These are phyloP conservation scores for Dendronephthya gigantea DNA, from an alignment of 64 coral and sea anemone species.

Conservation along the genomic window DNA sequence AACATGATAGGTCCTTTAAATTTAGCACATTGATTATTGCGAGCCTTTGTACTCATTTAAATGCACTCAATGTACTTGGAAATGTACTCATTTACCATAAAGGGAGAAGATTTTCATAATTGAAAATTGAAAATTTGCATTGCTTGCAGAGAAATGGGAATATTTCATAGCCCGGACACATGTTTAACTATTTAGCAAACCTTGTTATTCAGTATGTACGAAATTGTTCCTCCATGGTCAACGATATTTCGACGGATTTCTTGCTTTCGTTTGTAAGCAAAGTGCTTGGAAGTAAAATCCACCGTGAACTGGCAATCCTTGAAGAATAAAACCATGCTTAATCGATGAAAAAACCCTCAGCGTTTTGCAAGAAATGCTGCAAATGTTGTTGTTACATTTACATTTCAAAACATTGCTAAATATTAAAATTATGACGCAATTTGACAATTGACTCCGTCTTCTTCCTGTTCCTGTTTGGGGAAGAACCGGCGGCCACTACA, in stretches of 20 bases:
- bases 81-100: too few relatives aligned
- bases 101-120: too few relatives aligned
- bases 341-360: not conserved
- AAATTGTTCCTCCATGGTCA: constrained; percentile 11
- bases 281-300: not conserved
- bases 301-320: not conserved
- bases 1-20: too few relatives aligned
- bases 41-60: too few relatives aligned
- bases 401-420: not conserved
- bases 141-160: too few relatives aligned
- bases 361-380: not conserved
- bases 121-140: too few relatives aligned
- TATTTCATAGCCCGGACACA: not conserved
- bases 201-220: not conserved
- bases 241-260: not conserved
- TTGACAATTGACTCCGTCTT: not conserved
- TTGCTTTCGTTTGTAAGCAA: constrained; percentile 10
- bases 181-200: not conserved
- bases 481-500: not conserved
- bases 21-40: too few relatives aligned
- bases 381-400: not conserved
- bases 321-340: not conserved
- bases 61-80: too few relatives aligned
- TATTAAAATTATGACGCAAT: not conserved
- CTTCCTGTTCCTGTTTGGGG: not conserved